phyloP scores from a whole-genome alignment of 2,888 invertebrate species.

The Stenolophus ochropezus region DNA sequence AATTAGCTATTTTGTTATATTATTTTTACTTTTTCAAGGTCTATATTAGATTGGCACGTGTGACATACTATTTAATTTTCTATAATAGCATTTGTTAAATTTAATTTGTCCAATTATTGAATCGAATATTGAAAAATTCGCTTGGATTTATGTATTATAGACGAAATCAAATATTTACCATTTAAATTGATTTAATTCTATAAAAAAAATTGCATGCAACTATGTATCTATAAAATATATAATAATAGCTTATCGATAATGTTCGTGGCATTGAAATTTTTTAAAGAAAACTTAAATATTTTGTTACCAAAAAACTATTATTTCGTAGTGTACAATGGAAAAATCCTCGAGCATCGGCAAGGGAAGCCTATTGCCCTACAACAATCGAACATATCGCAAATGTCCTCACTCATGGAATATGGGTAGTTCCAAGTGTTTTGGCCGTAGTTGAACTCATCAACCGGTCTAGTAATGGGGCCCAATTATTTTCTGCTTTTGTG shows the following conservation, averaged over 20 bases:
- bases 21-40: neutral
- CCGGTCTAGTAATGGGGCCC: conserved; percentile 83
- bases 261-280: too few species aligned
- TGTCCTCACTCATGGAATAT: conserved; percentile 92
- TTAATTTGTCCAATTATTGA: too few species aligned
- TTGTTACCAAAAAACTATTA: neutral
- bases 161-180: too few species aligned
- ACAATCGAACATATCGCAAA: conserved; percentile 93
- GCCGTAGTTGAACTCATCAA: conserved; percentile 85
- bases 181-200: too few species aligned
- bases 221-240: too few species aligned
- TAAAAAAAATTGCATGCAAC: too few species aligned
- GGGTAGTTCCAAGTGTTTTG: conserved; percentile 89
- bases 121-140: too few species aligned
- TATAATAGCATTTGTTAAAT: neutral
- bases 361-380: conserved; percentile 91
- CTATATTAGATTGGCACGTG: neutral
- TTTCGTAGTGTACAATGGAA: conserved; percentile 79
- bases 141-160: too few species aligned
- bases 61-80: neutral
- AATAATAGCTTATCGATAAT: too few species aligned
- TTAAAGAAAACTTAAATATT: too few species aligned
- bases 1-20: neutral
- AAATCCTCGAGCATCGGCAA: conserved; percentile 83
- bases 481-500: conserved; percentile 87